Conservation (phyloP, 2,113 vertebrate species). For the Megaceryle maxima region DNA sequence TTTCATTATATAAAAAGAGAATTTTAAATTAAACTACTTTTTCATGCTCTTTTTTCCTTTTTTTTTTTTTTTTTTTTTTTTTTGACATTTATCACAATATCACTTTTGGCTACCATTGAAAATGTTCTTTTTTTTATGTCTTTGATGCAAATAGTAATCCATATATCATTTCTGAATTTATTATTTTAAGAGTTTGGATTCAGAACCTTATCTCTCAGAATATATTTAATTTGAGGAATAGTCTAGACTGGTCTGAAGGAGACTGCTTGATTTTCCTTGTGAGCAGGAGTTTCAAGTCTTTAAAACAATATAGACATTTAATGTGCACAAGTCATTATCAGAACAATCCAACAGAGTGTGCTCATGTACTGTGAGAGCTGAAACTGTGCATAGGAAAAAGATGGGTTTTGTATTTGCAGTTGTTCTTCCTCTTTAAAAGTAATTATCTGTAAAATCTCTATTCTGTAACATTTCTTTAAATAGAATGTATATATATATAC, state of each 20-base stretch:
- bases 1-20: background rate
- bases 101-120: background rate
- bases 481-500: background rate
- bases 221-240: background rate
- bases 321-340: background rate
- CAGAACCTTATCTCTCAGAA: background rate
- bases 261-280: background rate
- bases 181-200: background rate
- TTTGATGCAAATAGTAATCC: background rate
- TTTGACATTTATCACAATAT: background rate
- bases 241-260: background rate
- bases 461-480: background rate
- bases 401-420: background rate
- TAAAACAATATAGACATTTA: background rate
- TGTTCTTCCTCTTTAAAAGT: background rate
- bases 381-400: background rate
- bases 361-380: background rate
- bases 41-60: background rate
- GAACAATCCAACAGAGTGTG: slow-evolving; percentile 52
- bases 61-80: background rate
- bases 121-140: background rate
- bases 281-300: background rate
- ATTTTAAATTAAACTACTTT: background rate
- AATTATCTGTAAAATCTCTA: background rate
- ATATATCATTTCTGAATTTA: background rate